phyloP scores from a whole-genome alignment of 2,797 vertebrate genomes.

The Enteromius anoplus region DNA sequence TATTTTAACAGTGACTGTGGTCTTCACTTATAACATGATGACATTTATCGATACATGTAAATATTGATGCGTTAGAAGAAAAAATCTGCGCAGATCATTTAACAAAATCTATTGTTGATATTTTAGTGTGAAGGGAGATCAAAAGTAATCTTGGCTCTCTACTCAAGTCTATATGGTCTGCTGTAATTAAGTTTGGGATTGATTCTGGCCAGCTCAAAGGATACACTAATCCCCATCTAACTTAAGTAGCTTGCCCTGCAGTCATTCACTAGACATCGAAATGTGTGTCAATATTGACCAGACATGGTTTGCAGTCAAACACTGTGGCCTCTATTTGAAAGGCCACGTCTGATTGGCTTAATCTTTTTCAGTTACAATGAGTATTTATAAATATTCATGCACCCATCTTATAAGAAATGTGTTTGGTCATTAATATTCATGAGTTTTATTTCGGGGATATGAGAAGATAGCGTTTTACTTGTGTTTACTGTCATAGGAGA shows the following conservation, averaged over 20 bases:
- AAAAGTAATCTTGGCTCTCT: background rate
- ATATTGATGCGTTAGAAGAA: background rate
- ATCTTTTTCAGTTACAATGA: background rate
- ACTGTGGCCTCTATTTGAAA: conserved; percentile 12
- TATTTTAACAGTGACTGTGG: background rate
- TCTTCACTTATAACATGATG: background rate
- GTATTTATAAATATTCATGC: conserved; percentile 35
- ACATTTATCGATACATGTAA: background rate
- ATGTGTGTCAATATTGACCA: conserved; percentile 49
- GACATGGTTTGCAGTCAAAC: conserved; percentile 45
- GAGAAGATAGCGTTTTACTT: background rate
- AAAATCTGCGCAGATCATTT: background rate
- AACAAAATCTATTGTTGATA: background rate
- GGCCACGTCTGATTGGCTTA: conserved; percentile 26
- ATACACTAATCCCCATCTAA: conserved; percentile 47
- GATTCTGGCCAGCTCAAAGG: conserved; percentile 50
- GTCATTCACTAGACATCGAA: conserved; percentile 30
- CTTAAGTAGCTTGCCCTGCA: conserved; percentile 36
- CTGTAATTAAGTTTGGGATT: conserved; percentile 54
- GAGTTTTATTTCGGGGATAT: background rate
- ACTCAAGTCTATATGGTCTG: conserved; percentile 27
- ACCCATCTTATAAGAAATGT: conserved; percentile 10
- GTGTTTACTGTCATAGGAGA: conserved; percentile 3
- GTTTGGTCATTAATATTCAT: conserved; percentile 36
- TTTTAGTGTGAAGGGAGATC: background rate